Base-by-base conservation (phyloP, 2,113 vertebrate species). In the Corythornis cristatus region DNA sequence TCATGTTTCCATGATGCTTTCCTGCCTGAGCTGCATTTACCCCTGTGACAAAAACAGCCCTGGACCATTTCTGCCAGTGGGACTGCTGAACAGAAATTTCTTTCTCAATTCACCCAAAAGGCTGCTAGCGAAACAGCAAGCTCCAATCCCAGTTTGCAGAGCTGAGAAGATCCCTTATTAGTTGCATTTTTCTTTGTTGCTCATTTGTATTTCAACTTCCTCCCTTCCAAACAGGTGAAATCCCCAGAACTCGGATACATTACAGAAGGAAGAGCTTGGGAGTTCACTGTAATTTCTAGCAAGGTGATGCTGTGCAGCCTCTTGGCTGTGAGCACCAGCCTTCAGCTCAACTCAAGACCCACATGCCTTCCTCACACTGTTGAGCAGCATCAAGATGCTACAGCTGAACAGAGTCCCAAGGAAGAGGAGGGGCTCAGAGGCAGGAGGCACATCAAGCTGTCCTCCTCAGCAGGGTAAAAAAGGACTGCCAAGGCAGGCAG, bases 341-440 rank as follows among this genome's bases (percentile, higher is more conserved):
- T 71, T 62, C 53, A 16, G 45, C 58, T 82, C 1, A 0, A 13
- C 15, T 31, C 4, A 6, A 61, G 67, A 60, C 50, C 33, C 9
- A 6, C 0, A 0, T 2, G 5, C 26, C 26, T 31, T 81, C 60
- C 53, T 42, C 0, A 0, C 3, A 5, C 31, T 19, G 25, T 1
- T 29, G 14, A 54, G 19, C 12, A 20, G 40, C 26, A 4, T 42
- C 0, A 6, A 88, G 65, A 50, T 31, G 56, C 42, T 65, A 18
- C 29, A 66, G 73, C 60, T 77, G 83, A 77, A 53, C 15, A 60
- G 58, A 72, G n/a, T 13, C 65, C 61, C 50, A 31, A 29, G 21
- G 22, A 29, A 21, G 8, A 60, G 26, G 6, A 60, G 14, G 4
- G 25, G 8, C 11, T 68, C 5, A 2, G 33, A 76, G 13, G 23